Base-by-base conservation (phyloP, 2,113 vertebrate genomes). In the Oreochromis niloticus region DNA sequence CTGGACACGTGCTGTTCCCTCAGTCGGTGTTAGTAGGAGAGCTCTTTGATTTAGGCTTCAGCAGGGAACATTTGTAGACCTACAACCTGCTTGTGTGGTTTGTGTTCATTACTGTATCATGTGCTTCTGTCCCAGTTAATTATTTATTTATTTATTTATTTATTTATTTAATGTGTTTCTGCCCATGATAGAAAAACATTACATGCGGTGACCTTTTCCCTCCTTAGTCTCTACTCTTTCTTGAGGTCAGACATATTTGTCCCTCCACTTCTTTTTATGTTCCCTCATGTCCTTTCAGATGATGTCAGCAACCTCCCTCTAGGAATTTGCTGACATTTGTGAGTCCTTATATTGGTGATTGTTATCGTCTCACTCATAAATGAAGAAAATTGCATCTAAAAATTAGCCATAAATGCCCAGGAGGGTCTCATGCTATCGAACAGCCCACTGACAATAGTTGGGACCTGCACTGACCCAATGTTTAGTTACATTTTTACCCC, bases 231-330 rank as follows among this genome's bases (percentile, higher is more conserved):
- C 3, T 32, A 16, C 27, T 32, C 56, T 59, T 6, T 59, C 4
- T 0, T 6, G 56, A 59, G 27, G 27, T 30, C 56, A 59, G 56
- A 59, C 57, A 61, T 61, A 61, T 61, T 61, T 61, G 57, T 61
- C 30, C 57, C 27, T 17, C 57, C 57, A 32, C 16, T 61, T 32
- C 57, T 61, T 27, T 56, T 57, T 17, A 32, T 32, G 27, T 61
- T 9, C 57, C 57, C 0, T 61, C 27, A 0, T 17, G 0, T 61
- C 27, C 27, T 61, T 59, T 59, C 56, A 59, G 16, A 1, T 61
- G 27, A 61, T 34, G 0, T 34, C 57, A 61, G 8, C 0, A 61
- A 4, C 8, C 14, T 34, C 0, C 0, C 14, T 61, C 57, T 17
- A 3, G 57, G 57, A 59, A 32, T 0, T 63, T 63, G 59, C 30